phyloP scores from a whole-genome alignment of 64 coral and sea anemone species.

The Orbicella faveolata region DNA sequence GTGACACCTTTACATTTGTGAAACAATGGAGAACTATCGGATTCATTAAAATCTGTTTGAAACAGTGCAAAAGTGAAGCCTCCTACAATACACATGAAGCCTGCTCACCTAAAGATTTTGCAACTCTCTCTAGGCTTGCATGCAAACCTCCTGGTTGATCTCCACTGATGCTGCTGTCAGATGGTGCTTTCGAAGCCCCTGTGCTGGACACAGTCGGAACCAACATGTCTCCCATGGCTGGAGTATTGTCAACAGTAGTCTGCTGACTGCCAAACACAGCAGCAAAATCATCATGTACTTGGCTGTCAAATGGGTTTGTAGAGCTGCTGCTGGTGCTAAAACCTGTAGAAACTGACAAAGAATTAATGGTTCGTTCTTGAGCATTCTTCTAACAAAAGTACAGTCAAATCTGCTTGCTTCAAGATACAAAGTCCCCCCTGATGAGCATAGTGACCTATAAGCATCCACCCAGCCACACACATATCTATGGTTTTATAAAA shows the following conservation, averaged over 20 bases:
- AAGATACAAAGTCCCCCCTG: too few relatives aligned
- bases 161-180: not conserved
- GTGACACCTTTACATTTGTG: too few relatives aligned
- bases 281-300: slow-evolving; percentile 25
- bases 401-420: not conserved
- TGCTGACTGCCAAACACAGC: slow-evolving; percentile 19
- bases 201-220: slow-evolving; percentile 8
- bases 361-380: not conserved
- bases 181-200: not conserved
- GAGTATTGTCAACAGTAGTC: not conserved
- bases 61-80: too few relatives aligned
- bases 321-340: not conserved
- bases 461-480: too few relatives aligned
- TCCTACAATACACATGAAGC: too few relatives aligned
- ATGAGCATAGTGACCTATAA: too few relatives aligned
- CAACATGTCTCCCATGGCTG: slow-evolving; percentile 21
- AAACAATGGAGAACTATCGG: too few relatives aligned
- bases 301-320: slow-evolving; percentile 41
- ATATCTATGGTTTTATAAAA: too few relatives aligned
- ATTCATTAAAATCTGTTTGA: too few relatives aligned
- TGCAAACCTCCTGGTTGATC: slow-evolving; percentile 24
- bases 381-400: not conserved
- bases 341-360: not conserved
- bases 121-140: slow-evolving; percentile 35
- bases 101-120: slow-evolving; percentile 27